Evolutionary conservation across 2,113 vertebrate species (phyloP).

Genomic region (Chauna torquata): DNA sequence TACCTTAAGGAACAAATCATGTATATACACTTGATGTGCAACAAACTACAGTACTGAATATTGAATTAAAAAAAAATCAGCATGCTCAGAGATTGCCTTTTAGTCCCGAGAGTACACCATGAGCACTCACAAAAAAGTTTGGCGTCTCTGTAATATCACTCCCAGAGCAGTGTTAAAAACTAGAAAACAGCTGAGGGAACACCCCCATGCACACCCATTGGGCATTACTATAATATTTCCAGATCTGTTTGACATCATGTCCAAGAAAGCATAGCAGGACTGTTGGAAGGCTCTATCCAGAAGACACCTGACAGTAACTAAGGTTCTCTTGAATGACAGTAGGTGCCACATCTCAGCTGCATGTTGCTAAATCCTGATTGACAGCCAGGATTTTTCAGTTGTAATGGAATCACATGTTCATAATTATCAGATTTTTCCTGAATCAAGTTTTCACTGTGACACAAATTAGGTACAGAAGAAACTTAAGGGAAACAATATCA

Average conservation of each 20-base stretch:
- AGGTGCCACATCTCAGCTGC: not conserved
- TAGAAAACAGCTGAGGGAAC: not conserved
- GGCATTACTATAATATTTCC: not conserved
- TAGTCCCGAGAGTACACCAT: not conserved
- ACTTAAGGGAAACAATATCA: not conserved
- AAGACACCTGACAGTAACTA: not conserved
- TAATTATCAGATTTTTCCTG: not conserved
- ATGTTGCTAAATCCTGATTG: not conserved
- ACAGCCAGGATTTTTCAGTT: not conserved
- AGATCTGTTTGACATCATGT: not conserved
- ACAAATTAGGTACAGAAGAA: not conserved
- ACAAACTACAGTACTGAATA: not conserved
- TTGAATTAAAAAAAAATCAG: not conserved
- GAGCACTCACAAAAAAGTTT: not conserved
- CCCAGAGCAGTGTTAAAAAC: not conserved
- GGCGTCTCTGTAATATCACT: not conserved
- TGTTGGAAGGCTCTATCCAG: not conserved
- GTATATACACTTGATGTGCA: not conserved
- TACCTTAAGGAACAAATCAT: not conserved
- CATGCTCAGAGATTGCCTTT: not conserved
- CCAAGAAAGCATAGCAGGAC: not conserved
- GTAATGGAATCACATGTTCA: too few species aligned
- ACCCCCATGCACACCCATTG: accelerated
- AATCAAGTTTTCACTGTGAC: not conserved
- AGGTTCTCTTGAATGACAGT: not conserved